Percentiles rank a stretch among this genome's conserved stretches.
Conservation (phyloP, 2,888 invertebrate genomes). For the Cantharis rufa region DNA sequence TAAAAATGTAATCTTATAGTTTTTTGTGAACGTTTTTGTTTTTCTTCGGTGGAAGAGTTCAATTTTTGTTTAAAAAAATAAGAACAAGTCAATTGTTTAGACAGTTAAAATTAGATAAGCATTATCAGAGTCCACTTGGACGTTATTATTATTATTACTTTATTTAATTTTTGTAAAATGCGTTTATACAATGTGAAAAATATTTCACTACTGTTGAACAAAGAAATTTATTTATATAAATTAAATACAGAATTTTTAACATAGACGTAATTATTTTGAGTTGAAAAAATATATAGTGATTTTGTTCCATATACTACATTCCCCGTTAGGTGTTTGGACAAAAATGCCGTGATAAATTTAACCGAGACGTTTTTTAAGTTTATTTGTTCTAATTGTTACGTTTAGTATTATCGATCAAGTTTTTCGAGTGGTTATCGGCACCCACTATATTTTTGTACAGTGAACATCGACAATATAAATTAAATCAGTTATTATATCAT, state of each 20-base stretch:
- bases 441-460: slow-evolving; percentile 21
- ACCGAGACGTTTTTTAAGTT: neutral
- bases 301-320: neutral
- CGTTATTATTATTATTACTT: neutral
- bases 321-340: neutral
- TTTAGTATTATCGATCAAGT: neutral
- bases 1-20: neutral
- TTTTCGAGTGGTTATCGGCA: neutral
- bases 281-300: neutral
- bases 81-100: neutral
- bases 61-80: neutral
- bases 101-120: neutral
- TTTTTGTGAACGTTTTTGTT: neutral
- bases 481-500: slow-evolving; percentile 8
- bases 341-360: neutral
- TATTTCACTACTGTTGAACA: neutral
- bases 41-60: neutral
- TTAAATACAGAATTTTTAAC: neutral
- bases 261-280: neutral
- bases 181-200: neutral
- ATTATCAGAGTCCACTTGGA: neutral
- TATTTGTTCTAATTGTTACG: neutral
- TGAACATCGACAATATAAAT: slow-evolving; percentile 37
- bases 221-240: neutral
- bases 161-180: neutral